Percentiles rank a stretch among this genome's conserved stretches.
Evolutionary conservation across 2,888 invertebrate species (phyloP).

Genomic region (Eupithecia dodoneata): DNA sequence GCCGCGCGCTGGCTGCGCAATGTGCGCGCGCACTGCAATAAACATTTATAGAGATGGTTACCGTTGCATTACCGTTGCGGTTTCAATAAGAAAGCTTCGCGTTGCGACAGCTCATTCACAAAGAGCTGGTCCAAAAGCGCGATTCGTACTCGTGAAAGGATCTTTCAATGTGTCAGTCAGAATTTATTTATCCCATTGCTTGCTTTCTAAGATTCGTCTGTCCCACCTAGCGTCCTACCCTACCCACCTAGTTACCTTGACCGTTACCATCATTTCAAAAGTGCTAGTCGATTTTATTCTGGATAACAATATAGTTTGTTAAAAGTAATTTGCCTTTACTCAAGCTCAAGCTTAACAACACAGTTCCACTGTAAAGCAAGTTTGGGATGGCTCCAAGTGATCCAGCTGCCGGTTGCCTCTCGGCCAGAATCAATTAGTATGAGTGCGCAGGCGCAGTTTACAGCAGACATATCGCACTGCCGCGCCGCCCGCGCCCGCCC

Average conservation of each 20-base stretch:
- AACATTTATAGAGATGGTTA: constrained; percentile 36
- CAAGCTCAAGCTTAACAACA: not conserved
- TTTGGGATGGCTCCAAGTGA: not conserved
- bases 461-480: not conserved
- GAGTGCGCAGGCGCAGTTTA: not conserved
- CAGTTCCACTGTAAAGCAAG: not conserved
- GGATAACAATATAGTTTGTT: not conserved
- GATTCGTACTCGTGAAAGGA: too few relatives aligned
- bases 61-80: constrained; percentile 36
- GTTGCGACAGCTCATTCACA: not conserved
- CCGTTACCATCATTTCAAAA: not conserved
- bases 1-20: not conserved
- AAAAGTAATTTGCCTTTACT: not conserved
- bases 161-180: not conserved
- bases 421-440: constrained; percentile 30
- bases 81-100: constrained; percentile 28
- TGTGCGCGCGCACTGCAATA: constrained; percentile 20
- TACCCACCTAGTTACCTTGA: too few relatives aligned
- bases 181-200: too few relatives aligned
- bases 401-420: not conserved
- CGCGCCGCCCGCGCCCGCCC: not conserved
- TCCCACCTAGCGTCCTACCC: not conserved
- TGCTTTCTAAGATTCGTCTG: not conserved
- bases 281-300: not conserved
- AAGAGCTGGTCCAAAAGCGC: not conserved